Percentiles rank a stretch among this genome's conserved stretches.
phyloP scores from a whole-genome alignment of 2,797 vertebrate genomes.

The Helicolenus hilgendorfi region DNA sequence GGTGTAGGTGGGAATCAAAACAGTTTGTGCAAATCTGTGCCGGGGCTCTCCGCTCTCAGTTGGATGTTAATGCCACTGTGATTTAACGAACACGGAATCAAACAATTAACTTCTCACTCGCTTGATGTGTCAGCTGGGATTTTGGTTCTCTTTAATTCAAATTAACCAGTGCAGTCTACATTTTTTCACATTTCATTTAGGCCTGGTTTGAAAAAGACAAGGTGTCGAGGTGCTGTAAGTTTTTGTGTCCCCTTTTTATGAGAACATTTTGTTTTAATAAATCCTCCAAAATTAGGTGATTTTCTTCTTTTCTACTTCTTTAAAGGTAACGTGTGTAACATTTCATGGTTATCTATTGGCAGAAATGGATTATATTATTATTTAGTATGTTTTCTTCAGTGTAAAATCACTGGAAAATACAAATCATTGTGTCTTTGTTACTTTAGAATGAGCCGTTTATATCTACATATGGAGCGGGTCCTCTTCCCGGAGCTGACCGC shows the following conservation, averaged over 20 bases:
- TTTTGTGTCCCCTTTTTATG: background rate
- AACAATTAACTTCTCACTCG: background rate
- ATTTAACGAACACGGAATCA: conserved; percentile 16
- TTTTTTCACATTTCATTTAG: background rate
- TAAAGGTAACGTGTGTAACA: background rate
- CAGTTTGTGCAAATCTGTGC: conserved; percentile 24
- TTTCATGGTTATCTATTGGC: no score
- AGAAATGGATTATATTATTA: no score
- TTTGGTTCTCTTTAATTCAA: background rate
- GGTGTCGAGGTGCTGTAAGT: no score
- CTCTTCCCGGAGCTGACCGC: no score
- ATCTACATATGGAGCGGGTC: no score
- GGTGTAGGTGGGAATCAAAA: conserved; percentile 66
- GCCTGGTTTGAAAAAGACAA: background rate
- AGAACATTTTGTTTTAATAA: background rate
- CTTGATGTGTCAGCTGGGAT: background rate
- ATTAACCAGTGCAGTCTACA: background rate
- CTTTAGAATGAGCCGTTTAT: no score
- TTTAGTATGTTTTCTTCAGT: no score
- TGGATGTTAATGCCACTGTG: background rate
- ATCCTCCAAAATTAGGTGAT: background rate
- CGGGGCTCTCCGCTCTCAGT: background rate
- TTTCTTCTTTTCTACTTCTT: background rate
- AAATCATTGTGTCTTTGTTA: no score
- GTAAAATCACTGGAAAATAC: no score